Percentiles rank a stretch among this genome's conserved stretches.
Conservation (phyloP, 2,113 vertebrate species). For the Uropsilus gracilis region DNA sequence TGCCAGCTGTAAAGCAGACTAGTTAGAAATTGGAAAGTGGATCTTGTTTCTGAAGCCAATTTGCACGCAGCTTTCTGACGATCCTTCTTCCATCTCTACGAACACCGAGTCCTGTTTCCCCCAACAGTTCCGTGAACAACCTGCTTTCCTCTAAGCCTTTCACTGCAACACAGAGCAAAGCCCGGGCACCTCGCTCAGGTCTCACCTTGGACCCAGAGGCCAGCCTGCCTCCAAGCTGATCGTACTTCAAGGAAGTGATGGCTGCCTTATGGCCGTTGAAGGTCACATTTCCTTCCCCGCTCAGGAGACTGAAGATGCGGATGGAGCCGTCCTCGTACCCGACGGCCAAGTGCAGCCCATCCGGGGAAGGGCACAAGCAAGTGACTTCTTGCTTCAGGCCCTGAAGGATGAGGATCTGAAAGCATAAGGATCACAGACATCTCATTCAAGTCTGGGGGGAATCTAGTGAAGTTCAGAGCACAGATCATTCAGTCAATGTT, state of each 20-base stretch:
- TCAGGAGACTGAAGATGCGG: slow-evolving; percentile 93
- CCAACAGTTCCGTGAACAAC: not conserved
- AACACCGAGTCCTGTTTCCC: not conserved
- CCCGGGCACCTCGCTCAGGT: not conserved
- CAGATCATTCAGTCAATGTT: not conserved
- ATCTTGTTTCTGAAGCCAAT: not conserved
- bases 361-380: slow-evolving; percentile 92
- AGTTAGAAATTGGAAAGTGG: not conserved
- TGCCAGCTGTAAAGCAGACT: not conserved
- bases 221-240: slow-evolving; percentile 92
- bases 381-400: slow-evolving; percentile 95
- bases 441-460: not conserved
- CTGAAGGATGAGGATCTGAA: slow-evolving; percentile 94
- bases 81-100: not conserved
- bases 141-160: not conserved
- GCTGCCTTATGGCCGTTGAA: slow-evolving; percentile 97
- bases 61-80: not conserved
- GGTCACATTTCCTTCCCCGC: slow-evolving; percentile 91
- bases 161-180: not conserved
- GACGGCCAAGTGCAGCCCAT: slow-evolving; percentile 93
- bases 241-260: slow-evolving; percentile 91
- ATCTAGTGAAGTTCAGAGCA: not conserved
- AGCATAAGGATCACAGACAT: slow-evolving; percentile 58
- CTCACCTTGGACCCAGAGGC: slow-evolving; percentile 95
- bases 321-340: slow-evolving; percentile 96